Base-by-base conservation (phyloP, 2,797 vertebrate species). In the Phaenicophaeus curvirostris region DNA sequence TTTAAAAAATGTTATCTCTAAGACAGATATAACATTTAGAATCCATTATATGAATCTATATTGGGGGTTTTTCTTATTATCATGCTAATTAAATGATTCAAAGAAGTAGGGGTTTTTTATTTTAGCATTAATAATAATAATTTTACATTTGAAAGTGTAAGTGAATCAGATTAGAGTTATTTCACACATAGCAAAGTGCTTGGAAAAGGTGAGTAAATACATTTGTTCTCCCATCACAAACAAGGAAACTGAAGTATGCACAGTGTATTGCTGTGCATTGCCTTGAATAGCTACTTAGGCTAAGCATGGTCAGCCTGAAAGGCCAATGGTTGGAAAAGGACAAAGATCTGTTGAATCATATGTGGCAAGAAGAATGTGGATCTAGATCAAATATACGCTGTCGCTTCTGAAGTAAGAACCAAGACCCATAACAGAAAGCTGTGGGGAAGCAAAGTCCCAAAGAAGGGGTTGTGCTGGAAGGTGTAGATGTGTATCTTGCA, bases 381-480 rank as follows among this genome's bases (percentile, higher is more conserved):
- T 62, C 0, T 1, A 42, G n/a, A 41, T 25, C 11, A 30, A 23
- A n/a, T 6, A 12, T 16, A 50, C 7, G 5, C 11, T 24, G 19
- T n/a, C 14, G 20, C 15, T 87, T 83, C 20, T 4, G 1, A 79
- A 53, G 20, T 13, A 28, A 35, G 23, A 55, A 14, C 37, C 33
- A 27, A 46, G 44, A n/a, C 11, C 19, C 13, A 3, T 30, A 46
- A n/a, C 7, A 16, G 11, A 61, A n/a, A 33, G 19, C 24, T 9
- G 30, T 8, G 11, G 8, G 35, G 28, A 4, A 59, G 31, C 8
- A 0, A 1, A 37, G 37, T 37, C 13, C 41, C 14, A 24, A 16
- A 55, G 18, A 23, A 23, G 16, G n/a, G n/a, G 4, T 25, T 5
- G 1, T 13, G 28, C 0, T 1, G 9, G 46, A 21, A n/a, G 11